A percentile compares a stretch with the other conserved stretches of the same genome.
Conservation (phyloP, 2,797 vertebrate genomes). For the Halcyon badia region DNA sequence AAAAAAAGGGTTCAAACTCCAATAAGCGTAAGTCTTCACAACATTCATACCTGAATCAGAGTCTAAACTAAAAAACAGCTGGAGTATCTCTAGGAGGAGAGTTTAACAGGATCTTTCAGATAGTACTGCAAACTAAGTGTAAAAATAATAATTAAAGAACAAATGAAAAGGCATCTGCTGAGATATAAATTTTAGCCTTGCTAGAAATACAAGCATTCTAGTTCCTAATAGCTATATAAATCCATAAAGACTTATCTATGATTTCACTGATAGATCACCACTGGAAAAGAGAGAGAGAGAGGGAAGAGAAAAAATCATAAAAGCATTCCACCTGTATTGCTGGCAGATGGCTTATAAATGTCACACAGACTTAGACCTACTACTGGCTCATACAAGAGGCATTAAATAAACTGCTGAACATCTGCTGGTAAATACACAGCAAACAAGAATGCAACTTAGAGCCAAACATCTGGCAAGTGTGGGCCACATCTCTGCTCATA, state of each 20-base stretch:
- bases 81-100: neutral
- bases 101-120: neutral
- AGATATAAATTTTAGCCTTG: conserved; percentile 62
- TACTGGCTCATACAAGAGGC: conserved; percentile 81
- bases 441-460: conserved; percentile 88
- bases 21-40: neutral
- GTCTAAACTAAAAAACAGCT: neutral
- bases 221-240: conserved; percentile 72
- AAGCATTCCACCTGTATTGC: conserved; percentile 89
- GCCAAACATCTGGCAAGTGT: conserved; percentile 88
- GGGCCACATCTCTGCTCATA: conserved; percentile 88
- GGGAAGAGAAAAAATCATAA: conserved; percentile 73
- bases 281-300: neutral
- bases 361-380: conserved; percentile 78
- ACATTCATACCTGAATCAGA: neutral
- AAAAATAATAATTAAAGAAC: conserved; percentile 59
- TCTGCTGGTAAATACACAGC: conserved; percentile 90
- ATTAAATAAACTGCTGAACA: conserved; percentile 87
- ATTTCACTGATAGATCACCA: conserved; percentile 72
- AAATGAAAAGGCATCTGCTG: conserved; percentile 56
- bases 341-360: conserved; percentile 86
- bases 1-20: neutral
- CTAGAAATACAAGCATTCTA: conserved; percentile 59
- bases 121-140: neutral
- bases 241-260: conserved; percentile 62